Percentiles rank a stretch among this genome's conserved stretches.
Evolutionary conservation across 1,140 invertebrate genomes (phyloP).

Genomic region (Rhysida immarginata): DNA sequence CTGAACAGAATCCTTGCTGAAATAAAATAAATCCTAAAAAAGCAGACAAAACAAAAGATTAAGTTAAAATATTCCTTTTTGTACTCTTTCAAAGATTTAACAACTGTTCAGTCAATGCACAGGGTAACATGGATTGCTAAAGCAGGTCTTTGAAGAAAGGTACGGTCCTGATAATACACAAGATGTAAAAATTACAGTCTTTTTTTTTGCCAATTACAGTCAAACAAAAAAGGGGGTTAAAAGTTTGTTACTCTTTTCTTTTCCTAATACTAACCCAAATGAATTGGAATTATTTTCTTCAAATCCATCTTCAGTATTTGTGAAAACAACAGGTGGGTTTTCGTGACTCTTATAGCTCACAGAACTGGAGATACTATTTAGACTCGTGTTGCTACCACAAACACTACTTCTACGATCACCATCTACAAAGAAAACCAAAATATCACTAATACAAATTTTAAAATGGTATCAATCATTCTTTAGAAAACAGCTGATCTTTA

Average conservation of each 20-base stretch:
- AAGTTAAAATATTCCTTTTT: too few relatives aligned
- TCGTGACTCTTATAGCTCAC: constrained; percentile 39
- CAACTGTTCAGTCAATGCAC: too few relatives aligned
- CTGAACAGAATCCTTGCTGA: too few relatives aligned
- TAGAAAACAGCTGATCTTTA: neutral
- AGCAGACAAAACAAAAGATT: too few relatives aligned
- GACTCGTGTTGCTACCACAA: constrained; percentile 39
- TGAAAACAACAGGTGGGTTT: constrained; percentile 29
- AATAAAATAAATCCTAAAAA: too few relatives aligned
- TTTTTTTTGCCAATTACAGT: constrained; percentile 36
- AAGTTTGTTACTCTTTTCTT: constrained; percentile 43
- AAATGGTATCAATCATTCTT: neutral
- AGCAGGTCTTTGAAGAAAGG: too few relatives aligned
- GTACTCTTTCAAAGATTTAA: too few relatives aligned
- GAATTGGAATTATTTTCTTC: constrained; percentile 20
- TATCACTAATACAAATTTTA: neutral
- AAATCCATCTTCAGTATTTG: constrained; percentile 18
- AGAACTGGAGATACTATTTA: constrained; percentile 40
- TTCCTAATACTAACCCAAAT: constrained; percentile 25
- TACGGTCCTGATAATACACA: neutral
- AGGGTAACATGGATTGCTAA: too few relatives aligned
- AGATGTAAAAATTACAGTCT: constrained; percentile 29
- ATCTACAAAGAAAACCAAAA: constrained; percentile 24
- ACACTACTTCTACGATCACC: constrained; percentile 35
- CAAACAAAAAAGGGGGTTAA: constrained; percentile 26